Evolutionary conservation across 2,888 invertebrate species (phyloP).

Genomic region (Augochlorella aurata): DNA sequence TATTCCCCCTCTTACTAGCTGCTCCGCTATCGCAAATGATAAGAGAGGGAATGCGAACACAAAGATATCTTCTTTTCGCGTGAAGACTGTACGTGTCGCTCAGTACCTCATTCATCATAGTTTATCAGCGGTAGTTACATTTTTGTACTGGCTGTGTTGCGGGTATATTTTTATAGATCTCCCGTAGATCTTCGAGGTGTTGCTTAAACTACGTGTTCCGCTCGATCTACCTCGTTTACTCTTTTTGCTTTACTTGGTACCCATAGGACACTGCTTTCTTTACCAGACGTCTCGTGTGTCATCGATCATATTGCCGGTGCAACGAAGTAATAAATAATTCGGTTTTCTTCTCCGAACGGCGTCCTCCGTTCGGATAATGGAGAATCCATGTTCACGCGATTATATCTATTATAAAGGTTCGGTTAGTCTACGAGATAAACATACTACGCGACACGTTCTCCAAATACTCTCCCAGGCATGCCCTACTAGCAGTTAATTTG

Average conservation of each 20-base stretch:
- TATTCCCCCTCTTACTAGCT: too few species aligned
- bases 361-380: neutral
- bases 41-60: too few species aligned
- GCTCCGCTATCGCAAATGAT: too few species aligned
- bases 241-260: neutral
- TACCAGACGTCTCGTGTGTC: neutral
- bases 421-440: neutral
- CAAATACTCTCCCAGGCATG: neutral
- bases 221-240: neutral
- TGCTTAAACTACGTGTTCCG: neutral
- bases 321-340: neutral
- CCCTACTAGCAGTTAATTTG: too few species aligned
- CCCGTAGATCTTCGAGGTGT: neutral
- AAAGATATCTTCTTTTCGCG: too few species aligned
- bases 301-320: neutral
- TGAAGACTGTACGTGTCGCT: neutral
- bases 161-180: neutral
- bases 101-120: neutral
- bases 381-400: neutral
- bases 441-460: neutral
- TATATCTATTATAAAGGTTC: neutral
- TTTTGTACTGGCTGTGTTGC: slow-evolving; percentile 35
- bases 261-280: neutral
- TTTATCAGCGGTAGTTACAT: slow-evolving; percentile 12
- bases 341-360: neutral